A percentile compares a stretch with the other conserved stretches of the same genome.
phyloP scores from a whole-genome alignment of 2,113 vertebrate genomes.

The Tachysurus vachellii region DNA sequence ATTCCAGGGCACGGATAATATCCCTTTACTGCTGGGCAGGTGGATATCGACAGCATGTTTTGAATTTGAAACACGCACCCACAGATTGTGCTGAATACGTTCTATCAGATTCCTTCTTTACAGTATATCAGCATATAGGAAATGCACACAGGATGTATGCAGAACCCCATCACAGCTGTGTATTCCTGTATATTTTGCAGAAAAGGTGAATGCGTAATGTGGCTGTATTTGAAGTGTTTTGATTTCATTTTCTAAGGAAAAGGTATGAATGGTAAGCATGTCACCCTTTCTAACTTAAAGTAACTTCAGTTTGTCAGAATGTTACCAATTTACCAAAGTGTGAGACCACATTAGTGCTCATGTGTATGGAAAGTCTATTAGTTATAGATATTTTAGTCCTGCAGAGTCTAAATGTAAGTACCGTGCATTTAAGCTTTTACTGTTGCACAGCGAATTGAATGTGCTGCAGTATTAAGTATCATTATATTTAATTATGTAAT shows the following conservation, averaged over 20 bases:
- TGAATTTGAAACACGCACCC: not conserved
- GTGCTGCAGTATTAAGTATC: not conserved
- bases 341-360: not conserved
- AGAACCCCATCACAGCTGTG: not conserved
- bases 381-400: not conserved
- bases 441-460: not conserved
- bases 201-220: not conserved
- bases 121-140: not conserved
- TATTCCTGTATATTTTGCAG: not conserved
- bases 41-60: conserved; percentile 5
- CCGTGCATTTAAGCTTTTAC: not conserved
- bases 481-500: conserved; percentile 24
- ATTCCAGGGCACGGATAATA: conserved; percentile 19
- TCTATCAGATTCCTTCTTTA: not conserved
- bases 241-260: not conserved
- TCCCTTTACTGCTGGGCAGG: conserved; percentile 9
- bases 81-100: not conserved
- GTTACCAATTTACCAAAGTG: not conserved
- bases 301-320: no score
- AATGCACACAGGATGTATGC: not conserved
- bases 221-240: not conserved
- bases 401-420: not conserved
- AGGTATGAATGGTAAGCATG: not conserved
- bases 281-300: not conserved
- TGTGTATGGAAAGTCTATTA: not conserved